Percentiles rank a stretch among this genome's conserved stretches.
Evolutionary conservation across 2,888 invertebrate species (phyloP).

Genomic region (Drosophila flavopinicola): DNA sequence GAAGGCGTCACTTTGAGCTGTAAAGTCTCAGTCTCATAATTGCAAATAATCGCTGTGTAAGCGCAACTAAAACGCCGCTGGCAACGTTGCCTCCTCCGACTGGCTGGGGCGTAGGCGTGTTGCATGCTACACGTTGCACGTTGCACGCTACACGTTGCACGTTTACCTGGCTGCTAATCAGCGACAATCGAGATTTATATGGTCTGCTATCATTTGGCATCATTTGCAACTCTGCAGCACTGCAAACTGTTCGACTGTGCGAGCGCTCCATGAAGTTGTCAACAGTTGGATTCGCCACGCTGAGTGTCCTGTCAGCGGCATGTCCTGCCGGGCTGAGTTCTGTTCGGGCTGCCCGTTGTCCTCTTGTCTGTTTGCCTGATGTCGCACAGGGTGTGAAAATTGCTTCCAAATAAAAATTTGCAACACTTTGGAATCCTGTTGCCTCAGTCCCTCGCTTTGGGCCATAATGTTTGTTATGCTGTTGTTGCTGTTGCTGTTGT

Average conservation of each 20-base stretch:
- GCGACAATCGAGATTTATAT: conserved; percentile 81
- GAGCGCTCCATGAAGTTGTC: conserved; percentile 64
- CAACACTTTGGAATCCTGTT: conserved; percentile 59
- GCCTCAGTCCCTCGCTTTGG: conserved; percentile 12
- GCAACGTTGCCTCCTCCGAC: conserved; percentile 24
- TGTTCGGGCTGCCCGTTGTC: conserved; percentile 21
- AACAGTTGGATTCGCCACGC: conserved; percentile 74
- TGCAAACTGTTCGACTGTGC: conserved; percentile 9
- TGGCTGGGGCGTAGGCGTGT: conserved; percentile 39
- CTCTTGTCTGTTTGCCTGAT: conserved; percentile 31
- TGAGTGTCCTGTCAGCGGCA: conserved; percentile 68
- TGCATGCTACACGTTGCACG: conserved; percentile 11
- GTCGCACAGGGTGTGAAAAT: conserved; percentile 82
- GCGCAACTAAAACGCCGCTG: conserved; percentile 65
- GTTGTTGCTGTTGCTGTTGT: conserved; percentile 30
- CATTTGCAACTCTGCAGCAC: conserved; percentile 64
- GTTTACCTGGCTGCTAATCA: conserved; percentile 54
- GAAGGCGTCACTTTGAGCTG: conserved; percentile 39
- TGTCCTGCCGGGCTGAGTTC: conserved; percentile 47
- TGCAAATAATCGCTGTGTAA: conserved; percentile 75
- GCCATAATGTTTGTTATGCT: conserved; percentile 61
- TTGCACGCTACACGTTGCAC: conserved; percentile 14
- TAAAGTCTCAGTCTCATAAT: conserved; percentile 69
- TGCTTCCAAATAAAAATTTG: conserved; percentile 82
- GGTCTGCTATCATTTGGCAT: conserved; percentile 82